Evolutionary conservation across 2,888 invertebrate genomes (phyloP).

Genomic region (Catotricha subobsoleta): DNA sequence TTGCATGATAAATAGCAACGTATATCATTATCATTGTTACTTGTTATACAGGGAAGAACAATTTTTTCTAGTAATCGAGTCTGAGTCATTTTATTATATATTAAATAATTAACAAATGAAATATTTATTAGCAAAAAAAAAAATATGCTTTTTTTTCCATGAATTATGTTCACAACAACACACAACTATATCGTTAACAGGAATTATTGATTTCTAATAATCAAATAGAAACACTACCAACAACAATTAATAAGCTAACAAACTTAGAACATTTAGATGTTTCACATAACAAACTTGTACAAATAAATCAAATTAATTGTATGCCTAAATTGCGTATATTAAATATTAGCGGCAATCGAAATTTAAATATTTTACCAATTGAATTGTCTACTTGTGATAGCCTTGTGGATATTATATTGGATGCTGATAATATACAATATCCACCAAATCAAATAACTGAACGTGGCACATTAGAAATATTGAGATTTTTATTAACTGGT

Average conservation of each 20-base stretch:
- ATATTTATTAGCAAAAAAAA: no score
- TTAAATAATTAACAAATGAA: no score
- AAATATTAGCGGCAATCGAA: slow-evolving; percentile 40
- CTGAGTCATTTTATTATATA: no score
- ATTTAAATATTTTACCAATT: slow-evolving; percentile 40
- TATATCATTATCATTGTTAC: no score
- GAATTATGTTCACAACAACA: no score
- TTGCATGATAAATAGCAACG: no score
- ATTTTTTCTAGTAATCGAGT: no score
- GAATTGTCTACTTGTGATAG: slow-evolving; percentile 45
- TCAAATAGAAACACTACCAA: slow-evolving; percentile 47
- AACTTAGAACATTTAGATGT: slow-evolving; percentile 49
- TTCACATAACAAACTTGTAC: slow-evolving; percentile 48
- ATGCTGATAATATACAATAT: slow-evolving; percentile 41
- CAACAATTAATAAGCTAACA: slow-evolving; percentile 42
- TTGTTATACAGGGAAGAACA: no score
- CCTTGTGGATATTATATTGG: slow-evolving; percentile 41
- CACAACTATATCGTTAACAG: no score
- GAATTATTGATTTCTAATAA: slow-evolving; percentile 60
- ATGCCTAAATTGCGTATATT: slow-evolving; percentile 41
- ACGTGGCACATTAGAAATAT: slow-evolving; percentile 43
- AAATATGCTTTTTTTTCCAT: no score
- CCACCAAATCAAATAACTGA: slow-evolving; percentile 43
- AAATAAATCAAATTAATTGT: slow-evolving; percentile 17
- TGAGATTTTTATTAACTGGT: slow-evolving; percentile 43